Evolutionary conservation across 2,797 vertebrate species (phyloP).

Genomic region (Hydrophis major): DNA sequence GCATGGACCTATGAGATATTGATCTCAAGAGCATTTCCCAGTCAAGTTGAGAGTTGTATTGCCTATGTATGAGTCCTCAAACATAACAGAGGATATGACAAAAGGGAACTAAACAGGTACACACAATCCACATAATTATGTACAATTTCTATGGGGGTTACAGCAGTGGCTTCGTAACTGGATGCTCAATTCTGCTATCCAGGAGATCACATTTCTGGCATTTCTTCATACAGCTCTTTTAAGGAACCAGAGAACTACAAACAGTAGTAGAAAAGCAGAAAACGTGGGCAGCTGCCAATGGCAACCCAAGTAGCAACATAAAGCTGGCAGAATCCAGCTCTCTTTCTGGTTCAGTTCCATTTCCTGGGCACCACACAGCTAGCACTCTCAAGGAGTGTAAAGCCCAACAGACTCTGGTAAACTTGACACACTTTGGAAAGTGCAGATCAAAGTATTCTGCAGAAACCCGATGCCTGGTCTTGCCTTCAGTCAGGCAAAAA

Average conservation of each 20-base stretch:
- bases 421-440: neutral
- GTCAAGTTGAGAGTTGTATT: neutral
- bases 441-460: neutral
- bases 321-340: neutral
- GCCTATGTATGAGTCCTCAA: neutral
- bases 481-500: neutral
- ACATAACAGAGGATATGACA: neutral
- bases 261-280: neutral
- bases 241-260: neutral
- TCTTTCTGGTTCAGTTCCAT: neutral
- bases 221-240: neutral
- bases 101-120: neutral
- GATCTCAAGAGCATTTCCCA: neutral
- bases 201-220: neutral
- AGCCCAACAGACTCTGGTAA: neutral
- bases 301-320: neutral
- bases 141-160: neutral
- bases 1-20: neutral
- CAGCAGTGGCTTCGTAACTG: neutral
- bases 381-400: neutral
- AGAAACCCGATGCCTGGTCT: neutral
- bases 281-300: neutral
- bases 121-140: neutral
- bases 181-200: neutral
- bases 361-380: neutral